phyloP scores from a whole-genome alignment of 2,797 vertebrate genomes.

The Coregonus sp. region DNA sequence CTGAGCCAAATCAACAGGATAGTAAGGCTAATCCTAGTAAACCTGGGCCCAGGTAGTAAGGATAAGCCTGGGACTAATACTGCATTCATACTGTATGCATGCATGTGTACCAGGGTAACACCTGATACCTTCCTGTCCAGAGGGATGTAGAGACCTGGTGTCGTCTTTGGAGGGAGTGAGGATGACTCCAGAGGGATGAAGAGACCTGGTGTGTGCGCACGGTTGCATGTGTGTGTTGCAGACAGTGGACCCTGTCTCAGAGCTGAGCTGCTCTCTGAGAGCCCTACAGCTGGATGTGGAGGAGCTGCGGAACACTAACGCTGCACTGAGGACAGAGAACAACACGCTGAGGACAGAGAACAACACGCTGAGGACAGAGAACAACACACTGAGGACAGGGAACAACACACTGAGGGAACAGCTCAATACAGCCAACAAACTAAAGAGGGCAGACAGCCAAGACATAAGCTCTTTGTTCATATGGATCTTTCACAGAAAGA shows the following conservation, averaged over 20 bases:
- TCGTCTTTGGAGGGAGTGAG: constrained; percentile 62
- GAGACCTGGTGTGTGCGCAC: neutral
- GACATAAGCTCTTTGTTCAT: constrained; percentile 28
- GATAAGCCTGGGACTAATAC: no score
- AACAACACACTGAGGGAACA: constrained; percentile 79
- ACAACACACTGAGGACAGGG: constrained; percentile 72
- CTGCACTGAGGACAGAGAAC: constrained; percentile 27
- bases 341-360: no score
- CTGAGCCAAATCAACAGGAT: no score
- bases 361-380: no score
- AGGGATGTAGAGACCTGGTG: constrained; percentile 76
- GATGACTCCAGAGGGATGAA: constrained; percentile 73
- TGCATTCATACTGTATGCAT: no score
- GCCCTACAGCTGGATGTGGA: constrained; percentile 79
- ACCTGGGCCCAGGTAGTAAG: no score
- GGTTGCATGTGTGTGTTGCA: constrained; percentile 31
- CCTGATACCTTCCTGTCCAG: constrained; percentile 56
- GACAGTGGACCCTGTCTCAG: constrained; percentile 33
- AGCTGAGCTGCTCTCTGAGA: constrained; percentile 51
- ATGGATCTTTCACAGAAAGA: constrained; percentile 96
- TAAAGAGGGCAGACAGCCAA: neutral
- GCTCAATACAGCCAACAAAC: constrained; percentile 50
- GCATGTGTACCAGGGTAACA: neutral
- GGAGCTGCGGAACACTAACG: constrained; percentile 77
- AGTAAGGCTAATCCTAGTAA: no score